These are phyloP conservation scores for Mionectes olivaceus DNA, from an alignment of 2,797 vertebrate genomes.

Conservation along the genomic window DNA sequence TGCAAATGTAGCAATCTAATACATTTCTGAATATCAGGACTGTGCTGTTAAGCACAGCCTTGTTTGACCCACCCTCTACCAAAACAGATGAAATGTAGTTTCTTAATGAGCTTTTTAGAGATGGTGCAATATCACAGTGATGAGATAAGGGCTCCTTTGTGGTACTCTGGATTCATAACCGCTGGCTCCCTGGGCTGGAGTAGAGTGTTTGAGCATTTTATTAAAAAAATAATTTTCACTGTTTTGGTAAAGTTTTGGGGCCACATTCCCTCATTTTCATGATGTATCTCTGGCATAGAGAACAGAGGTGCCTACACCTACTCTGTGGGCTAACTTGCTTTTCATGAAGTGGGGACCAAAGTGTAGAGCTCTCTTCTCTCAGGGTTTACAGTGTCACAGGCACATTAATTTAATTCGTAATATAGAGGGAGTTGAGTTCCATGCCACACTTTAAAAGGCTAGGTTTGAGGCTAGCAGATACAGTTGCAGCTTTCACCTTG, in stretches of 20 bases:
- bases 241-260: constrained; percentile 3
- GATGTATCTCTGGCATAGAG: background rate
- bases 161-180: background rate
- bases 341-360: background rate
- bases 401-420: background rate
- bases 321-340: background rate
- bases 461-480: background rate
- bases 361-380: background rate
- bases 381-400: background rate
- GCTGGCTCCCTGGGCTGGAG: background rate
- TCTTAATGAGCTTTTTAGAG: background rate
- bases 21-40: background rate
- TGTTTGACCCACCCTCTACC: background rate
- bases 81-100: background rate
- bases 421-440: background rate
- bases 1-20: background rate
- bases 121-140: background rate
- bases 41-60: background rate
- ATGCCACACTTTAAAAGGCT: background rate
- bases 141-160: constrained; percentile 50
- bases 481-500: background rate
- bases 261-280: background rate
- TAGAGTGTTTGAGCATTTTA: background rate
- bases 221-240: background rate
- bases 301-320: background rate